Conservation (phyloP, 2,113 vertebrate genomes). For the Gorsachius goisagi region DNA sequence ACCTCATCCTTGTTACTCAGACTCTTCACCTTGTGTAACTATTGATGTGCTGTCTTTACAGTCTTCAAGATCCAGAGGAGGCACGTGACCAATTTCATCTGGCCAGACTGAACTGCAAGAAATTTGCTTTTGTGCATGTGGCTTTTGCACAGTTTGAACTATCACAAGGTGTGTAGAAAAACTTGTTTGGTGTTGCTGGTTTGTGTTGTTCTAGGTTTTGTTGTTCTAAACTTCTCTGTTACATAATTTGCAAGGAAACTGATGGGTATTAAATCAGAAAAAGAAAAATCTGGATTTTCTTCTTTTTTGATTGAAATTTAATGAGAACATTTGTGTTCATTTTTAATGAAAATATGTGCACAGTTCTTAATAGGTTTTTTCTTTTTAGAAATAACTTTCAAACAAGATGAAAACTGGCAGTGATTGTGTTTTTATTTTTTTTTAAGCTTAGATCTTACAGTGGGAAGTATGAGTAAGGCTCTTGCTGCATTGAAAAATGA, state of each 20-base stretch:
- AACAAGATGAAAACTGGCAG: background rate
- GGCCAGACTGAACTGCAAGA: slow-evolving; percentile 89
- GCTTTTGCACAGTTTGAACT: slow-evolving; percentile 94
- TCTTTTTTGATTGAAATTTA: background rate
- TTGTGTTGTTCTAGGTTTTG: background rate
- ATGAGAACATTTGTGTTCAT: background rate
- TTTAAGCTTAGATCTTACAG: background rate
- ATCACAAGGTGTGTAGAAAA: slow-evolving; percentile 81
- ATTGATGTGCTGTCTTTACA: slow-evolving; percentile 25
- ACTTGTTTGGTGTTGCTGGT: background rate
- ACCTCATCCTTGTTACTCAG: background rate
- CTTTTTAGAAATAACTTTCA: background rate
- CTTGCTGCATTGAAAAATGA: background rate
- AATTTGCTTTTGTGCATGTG: slow-evolving; percentile 91
- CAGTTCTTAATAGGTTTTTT: background rate
- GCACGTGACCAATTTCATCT: slow-evolving; percentile 90
- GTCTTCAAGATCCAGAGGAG: slow-evolving; percentile 87
- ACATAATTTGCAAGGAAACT: background rate
- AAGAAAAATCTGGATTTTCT: background rate
- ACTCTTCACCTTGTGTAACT: background rate
- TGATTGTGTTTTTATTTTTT: background rate
- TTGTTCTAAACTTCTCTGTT: background rate
- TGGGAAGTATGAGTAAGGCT: background rate
- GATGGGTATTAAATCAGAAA: background rate
- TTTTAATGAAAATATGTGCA: background rate